Evolutionary conservation across 2,113 vertebrate species (phyloP), one percentile per base, ranked within the genome.

Genomic region (Mesembrinibis cayennensis): DNA sequence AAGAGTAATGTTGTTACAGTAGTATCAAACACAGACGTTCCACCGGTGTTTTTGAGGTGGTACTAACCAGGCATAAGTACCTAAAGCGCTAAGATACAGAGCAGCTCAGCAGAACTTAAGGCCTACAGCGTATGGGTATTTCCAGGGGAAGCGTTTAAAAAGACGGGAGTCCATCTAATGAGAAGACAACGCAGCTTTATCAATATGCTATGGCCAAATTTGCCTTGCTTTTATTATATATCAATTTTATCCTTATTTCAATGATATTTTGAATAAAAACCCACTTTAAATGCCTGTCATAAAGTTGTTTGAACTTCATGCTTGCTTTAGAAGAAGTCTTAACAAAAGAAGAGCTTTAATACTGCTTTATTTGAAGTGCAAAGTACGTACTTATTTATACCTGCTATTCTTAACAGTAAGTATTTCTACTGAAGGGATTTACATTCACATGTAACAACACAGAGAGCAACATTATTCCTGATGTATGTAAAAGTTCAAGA

Each of bases 201-300:
- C 8, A 5, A 6, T 91, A 56, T 44, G 34, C 36, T 36, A 0
- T 63, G 49, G 73, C 34, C 52, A 94, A 44, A 65, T 69, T 72
- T 82, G 47, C 47, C 56, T 94, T 8, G 7, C 14, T 90, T 90
- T 89, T 89, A 36, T 71, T 70, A 22, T 67, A 7, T 40, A 58
- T 42, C 14, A 40, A 0, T 76, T 84, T 67, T 81, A 79, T 36
- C 6, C 11, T 45, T 70, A 38, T 83, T 84, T 67, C 29, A 55
- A 9, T 44, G 11, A 49, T 85, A 59, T 26, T 85, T 87, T 94
- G 15, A 94, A 95, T 95, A 87, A 94, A 96, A 96, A 81, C 56
- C 2, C 12, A 38, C 17, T 92, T 87, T 9, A 58, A 82, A 84
- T 34, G 17, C 17, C 45, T 69, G 12, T 56, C 12, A 36, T 55